Evolutionary conservation across 2,888 invertebrate species (phyloP).

Genomic region (Caenorhabditis becei): DNA sequence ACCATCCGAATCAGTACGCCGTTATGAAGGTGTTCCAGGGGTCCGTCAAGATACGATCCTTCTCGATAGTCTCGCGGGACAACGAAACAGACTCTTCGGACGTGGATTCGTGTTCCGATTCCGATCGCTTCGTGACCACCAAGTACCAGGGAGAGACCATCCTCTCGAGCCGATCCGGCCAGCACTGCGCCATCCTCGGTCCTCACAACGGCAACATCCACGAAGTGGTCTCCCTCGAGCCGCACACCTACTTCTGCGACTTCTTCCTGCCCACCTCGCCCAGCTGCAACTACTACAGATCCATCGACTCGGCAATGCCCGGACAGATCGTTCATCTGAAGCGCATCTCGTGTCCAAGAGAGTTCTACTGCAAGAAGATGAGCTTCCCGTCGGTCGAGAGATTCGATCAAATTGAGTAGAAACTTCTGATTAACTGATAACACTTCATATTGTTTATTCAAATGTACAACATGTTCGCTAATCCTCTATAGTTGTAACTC

Average conservation of each 20-base stretch:
- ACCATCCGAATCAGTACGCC: constrained; percentile 74
- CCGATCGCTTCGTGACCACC: constrained; percentile 19
- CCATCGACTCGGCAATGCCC: neutral
- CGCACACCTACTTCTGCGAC: constrained; percentile 76
- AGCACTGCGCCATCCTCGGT: constrained; percentile 23
- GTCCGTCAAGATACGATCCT: constrained; percentile 55
- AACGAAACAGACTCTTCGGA: neutral
- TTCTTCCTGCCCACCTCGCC: constrained; percentile 70
- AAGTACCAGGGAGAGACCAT: constrained; percentile 65
- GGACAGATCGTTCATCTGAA: constrained; percentile 8
- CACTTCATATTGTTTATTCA: neutral
- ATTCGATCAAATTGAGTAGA: neutral
- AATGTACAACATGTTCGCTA: no score
- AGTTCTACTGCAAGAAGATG: constrained; percentile 18
- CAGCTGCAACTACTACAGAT: constrained; percentile 17
- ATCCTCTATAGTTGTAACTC: no score
- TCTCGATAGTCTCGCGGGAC: constrained; percentile 6
- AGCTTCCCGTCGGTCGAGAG: constrained; percentile 13
- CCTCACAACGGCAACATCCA: constrained; percentile 47
- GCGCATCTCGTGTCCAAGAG: constrained; percentile 14
- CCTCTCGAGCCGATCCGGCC: neutral
- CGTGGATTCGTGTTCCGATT: neutral
- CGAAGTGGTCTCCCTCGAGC: constrained; percentile 65
- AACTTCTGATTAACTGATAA: neutral
- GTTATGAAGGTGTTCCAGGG: constrained; percentile 73